Conservation (phyloP, 1,140 invertebrate species). For the Paralvinella palmiformis region DNA sequence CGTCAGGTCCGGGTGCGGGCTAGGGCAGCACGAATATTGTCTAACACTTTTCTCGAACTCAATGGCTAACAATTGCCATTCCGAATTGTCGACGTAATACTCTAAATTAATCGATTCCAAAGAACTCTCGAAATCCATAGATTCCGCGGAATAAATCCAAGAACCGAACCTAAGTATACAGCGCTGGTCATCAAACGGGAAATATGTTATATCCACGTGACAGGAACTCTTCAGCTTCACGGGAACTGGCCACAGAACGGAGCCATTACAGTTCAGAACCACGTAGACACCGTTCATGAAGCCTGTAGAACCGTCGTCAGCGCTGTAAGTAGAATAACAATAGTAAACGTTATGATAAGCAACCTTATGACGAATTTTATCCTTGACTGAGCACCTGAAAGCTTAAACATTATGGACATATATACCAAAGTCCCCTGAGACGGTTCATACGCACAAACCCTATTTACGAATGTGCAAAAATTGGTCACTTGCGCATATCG, state of each 20-base stretch:
- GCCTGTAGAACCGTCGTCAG: slow-evolving; percentile 56
- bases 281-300: slow-evolving; percentile 56
- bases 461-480: too few relatives aligned
- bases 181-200: slow-evolving; percentile 48
- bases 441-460: too few relatives aligned
- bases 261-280: slow-evolving; percentile 53
- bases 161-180: slow-evolving; percentile 58
- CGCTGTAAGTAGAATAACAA: slow-evolving; percentile 36
- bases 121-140: slow-evolving; percentile 8
- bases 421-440: too few relatives aligned
- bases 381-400: too few relatives aligned
- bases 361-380: too few relatives aligned
- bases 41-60: slow-evolving; percentile 40
- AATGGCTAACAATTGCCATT: slow-evolving; percentile 90
- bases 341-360: too few relatives aligned
- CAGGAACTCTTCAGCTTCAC: slow-evolving; percentile 48
- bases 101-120: slow-evolving; percentile 65
- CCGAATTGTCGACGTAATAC: slow-evolving; percentile 95
- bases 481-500: too few relatives aligned
- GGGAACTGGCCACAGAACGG: slow-evolving; percentile 54
- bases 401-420: too few relatives aligned
- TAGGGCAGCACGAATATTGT: slow-evolving; percentile 33
- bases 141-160: slow-evolving; percentile 54
- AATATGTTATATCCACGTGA: slow-evolving; percentile 48
- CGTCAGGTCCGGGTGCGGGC: slow-evolving; percentile 91